These are phyloP conservation scores for Zosterops hypoxanthus DNA, from an alignment of 2,113 vertebrate species.

Conservation along the genomic window DNA sequence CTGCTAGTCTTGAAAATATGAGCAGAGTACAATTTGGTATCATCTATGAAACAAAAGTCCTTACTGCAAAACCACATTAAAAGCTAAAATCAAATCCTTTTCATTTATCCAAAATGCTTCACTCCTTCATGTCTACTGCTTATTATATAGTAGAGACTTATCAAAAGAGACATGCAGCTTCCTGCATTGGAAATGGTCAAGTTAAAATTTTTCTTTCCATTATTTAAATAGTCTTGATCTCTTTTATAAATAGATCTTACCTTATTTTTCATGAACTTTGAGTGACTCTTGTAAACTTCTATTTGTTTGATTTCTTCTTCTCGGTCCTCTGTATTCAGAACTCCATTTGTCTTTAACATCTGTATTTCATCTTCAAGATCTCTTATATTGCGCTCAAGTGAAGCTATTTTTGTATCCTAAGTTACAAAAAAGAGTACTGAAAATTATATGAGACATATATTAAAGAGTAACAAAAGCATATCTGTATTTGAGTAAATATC, in stretches of 20 bases:
- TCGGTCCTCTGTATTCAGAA: constrained; percentile 92
- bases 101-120: neutral
- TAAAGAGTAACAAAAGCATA: neutral
- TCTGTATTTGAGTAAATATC: neutral
- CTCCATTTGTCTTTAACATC: constrained; percentile 96
- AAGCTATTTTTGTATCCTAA: constrained; percentile 99
- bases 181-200: neutral
- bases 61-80: neutral
- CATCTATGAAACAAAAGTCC: neutral
- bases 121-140: neutral
- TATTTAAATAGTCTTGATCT: constrained; percentile 22
- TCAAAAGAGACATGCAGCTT: neutral
- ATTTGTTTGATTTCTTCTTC: constrained; percentile 99
- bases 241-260: constrained; percentile 73
- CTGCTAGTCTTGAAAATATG: neutral
- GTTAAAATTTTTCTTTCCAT: constrained; percentile 13
- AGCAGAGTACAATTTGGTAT: neutral
- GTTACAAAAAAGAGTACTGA: constrained; percentile 48
- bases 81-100: neutral
- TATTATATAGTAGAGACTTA: neutral
- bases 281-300: constrained; percentile 99
- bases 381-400: constrained; percentile 95
- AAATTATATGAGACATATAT: neutral
- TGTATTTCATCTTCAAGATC: constrained; percentile 99
- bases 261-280: constrained; percentile 99